A percentile compares a stretch with the other conserved stretches of the same genome.
Conservation (phyloP, 2,113 vertebrate genomes). For the Phaethornis superciliosus region DNA sequence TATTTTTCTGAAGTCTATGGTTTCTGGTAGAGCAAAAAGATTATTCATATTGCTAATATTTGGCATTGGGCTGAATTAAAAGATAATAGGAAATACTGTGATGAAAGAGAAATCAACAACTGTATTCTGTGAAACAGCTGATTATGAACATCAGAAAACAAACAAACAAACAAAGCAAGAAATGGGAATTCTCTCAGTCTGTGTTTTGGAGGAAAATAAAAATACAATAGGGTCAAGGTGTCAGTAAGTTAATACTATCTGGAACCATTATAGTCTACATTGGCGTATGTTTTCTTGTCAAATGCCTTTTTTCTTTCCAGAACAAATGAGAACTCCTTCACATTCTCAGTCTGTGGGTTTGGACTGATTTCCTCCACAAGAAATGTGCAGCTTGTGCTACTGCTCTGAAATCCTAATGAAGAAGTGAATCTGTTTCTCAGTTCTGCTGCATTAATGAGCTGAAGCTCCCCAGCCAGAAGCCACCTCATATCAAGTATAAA, state of each 20-base stretch:
- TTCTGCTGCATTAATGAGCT: background rate
- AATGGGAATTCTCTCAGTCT: background rate
- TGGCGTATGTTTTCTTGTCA: background rate
- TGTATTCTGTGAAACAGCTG: conserved; percentile 31
- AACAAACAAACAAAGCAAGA: background rate
- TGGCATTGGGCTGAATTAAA: background rate
- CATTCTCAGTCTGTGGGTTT: background rate
- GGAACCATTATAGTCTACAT: background rate
- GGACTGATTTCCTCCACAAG: background rate
- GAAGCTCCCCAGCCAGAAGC: background rate
- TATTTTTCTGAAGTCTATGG: background rate
- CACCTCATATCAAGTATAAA: background rate
- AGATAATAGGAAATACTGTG: background rate
- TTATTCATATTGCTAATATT: background rate
- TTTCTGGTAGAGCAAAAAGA: background rate
- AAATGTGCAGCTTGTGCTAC: background rate
- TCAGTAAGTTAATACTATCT: background rate
- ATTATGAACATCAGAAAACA: background rate
- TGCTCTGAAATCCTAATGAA: background rate
- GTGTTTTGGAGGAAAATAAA: background rate
- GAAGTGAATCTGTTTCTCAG: background rate
- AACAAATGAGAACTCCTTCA: background rate
- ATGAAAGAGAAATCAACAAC: conserved; percentile 3
- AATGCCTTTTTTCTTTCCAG: background rate
- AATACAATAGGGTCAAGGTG: conserved; percentile 16